Percentiles rank a stretch among this genome's conserved stretches.
These are phyloP conservation scores for Psittacula echo DNA, from an alignment of 2,797 vertebrate species.

Conservation along the genomic window DNA sequence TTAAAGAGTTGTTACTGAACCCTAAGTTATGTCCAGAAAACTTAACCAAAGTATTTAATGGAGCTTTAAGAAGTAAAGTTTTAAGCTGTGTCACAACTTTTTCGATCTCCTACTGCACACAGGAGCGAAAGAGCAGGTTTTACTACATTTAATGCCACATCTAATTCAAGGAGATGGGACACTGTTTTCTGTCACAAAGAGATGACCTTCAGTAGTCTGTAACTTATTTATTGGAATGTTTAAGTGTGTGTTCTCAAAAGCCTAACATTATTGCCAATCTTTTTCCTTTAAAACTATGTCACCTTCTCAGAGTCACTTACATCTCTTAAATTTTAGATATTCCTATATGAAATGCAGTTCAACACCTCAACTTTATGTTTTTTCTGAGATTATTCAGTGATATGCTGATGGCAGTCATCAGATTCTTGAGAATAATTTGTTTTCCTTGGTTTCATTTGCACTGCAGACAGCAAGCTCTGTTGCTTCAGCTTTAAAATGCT, in stretches of 20 bases:
- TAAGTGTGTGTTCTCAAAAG: background rate
- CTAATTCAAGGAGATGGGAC: background rate
- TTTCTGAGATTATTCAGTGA: background rate
- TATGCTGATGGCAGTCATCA: background rate
- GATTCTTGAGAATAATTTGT: background rate
- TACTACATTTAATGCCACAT: background rate
- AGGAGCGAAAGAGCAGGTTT: background rate
- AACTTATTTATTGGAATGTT: background rate
- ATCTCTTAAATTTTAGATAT: background rate
- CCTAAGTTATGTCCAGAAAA: background rate
- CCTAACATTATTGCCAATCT: background rate
- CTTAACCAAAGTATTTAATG: background rate
- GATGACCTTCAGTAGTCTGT: background rate
- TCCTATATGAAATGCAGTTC: background rate
- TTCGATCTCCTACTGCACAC: background rate
- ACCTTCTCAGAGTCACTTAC: background rate
- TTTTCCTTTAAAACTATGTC: background rate
- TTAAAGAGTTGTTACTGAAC: background rate
- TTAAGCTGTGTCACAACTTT: background rate
- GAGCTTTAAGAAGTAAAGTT: background rate
- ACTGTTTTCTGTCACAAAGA: background rate
- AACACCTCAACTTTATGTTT: background rate
- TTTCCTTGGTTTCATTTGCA: background rate
- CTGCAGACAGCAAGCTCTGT: background rate
- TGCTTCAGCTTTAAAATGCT: background rate